Percentiles rank a stretch among this genome's conserved stretches.
Evolutionary conservation across 2,888 invertebrate genomes (phyloP).

Genomic region (Corythucha ciliata): DNA sequence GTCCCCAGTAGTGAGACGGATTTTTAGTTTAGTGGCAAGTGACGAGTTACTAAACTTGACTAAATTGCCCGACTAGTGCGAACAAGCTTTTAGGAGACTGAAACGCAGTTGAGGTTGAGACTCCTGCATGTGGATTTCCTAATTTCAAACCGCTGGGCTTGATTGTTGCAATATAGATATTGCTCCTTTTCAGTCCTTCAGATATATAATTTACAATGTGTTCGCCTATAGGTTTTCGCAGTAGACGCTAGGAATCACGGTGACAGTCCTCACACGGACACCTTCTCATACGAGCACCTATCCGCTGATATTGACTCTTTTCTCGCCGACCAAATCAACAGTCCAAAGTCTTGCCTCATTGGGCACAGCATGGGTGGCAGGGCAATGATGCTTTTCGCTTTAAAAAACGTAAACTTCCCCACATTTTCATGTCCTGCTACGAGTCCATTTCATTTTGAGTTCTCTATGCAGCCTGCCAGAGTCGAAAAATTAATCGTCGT

Average conservation of each 20-base stretch:
- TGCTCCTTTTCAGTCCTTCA: background rate
- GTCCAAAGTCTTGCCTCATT: slow-evolving; percentile 58
- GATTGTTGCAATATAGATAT: too few relatives aligned
- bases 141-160: too few relatives aligned
- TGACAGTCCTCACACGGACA: slow-evolving; percentile 69
- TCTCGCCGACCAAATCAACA: slow-evolving; percentile 53
- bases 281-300: slow-evolving; percentile 65
- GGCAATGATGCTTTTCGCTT: slow-evolving; percentile 73
- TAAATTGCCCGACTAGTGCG: too few relatives aligned
- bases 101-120: too few relatives aligned
- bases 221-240: slow-evolving; percentile 51
- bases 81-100: too few relatives aligned
- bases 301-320: slow-evolving; percentile 57
- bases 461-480: slow-evolving; percentile 51
- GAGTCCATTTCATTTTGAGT: too few relatives aligned
- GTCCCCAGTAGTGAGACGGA: too few relatives aligned
- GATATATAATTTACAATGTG: background rate
- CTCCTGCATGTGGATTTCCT: too few relatives aligned
- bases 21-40: too few relatives aligned
- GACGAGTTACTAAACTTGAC: too few relatives aligned
- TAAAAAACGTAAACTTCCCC: slow-evolving; percentile 52
- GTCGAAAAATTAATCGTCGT: slow-evolving; percentile 59
- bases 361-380: slow-evolving; percentile 98
- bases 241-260: slow-evolving; percentile 94
- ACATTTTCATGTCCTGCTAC: background rate